These are phyloP conservation scores for Alitta virens DNA, from an alignment of 2,888 invertebrate species.

Conservation along the genomic window DNA sequence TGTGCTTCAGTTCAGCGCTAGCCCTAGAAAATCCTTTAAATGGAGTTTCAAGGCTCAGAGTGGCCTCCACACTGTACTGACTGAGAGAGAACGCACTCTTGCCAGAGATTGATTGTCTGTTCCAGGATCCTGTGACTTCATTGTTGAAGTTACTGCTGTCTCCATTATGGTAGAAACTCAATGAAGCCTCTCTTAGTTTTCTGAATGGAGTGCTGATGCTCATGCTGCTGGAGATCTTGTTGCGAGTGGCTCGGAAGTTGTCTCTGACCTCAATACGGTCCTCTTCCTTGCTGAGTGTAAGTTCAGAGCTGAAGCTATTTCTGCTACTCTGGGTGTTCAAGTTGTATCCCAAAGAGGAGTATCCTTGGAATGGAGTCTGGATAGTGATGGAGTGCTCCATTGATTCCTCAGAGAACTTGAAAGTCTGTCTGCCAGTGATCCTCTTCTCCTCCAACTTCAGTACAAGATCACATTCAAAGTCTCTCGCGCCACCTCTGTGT, in stretches of 20 bases:
- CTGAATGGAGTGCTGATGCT: not conserved
- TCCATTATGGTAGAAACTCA: not conserved
- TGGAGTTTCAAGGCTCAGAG: not conserved
- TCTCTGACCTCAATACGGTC: not conserved
- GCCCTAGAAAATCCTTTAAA: not conserved
- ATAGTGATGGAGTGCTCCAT: not conserved
- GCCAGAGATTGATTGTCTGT: not conserved
- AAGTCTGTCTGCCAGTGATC: not conserved
- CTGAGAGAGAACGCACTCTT: not conserved
- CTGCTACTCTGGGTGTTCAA: not conserved
- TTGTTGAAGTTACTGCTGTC: not conserved
- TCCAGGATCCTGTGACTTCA: not conserved
- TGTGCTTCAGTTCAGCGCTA: slow-evolving; percentile 9
- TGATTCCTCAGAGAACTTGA: not conserved
- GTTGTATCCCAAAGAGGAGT: not conserved
- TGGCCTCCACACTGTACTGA: not conserved
- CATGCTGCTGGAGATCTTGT: not conserved
- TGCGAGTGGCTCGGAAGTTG: not conserved
- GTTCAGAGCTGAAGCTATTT: not conserved
- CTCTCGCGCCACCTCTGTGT: not conserved
- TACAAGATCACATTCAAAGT: not conserved
- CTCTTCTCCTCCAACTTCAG: not conserved
- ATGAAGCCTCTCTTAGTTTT: not conserved
- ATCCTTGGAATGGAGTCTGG: not conserved
- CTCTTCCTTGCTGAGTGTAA: not conserved